Evolutionary conservation across 1,140 invertebrate species (phyloP).

Genomic region (Mactra quadrangularis): DNA sequence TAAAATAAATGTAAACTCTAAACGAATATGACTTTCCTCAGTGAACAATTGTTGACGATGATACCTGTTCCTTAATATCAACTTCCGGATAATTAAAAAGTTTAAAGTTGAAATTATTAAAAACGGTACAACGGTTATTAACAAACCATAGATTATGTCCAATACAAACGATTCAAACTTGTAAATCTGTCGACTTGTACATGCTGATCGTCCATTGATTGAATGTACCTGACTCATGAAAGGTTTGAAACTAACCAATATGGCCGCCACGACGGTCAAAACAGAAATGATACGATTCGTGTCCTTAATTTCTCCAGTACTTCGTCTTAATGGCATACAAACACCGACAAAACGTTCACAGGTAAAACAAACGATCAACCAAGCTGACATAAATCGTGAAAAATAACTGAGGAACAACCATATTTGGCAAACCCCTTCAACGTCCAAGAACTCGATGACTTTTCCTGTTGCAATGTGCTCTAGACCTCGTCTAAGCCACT

Average conservation of each 20-base stretch:
- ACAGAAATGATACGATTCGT: slow-evolving; percentile 63
- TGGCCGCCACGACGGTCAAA: slow-evolving; percentile 52
- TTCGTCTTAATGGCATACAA: slow-evolving; percentile 69
- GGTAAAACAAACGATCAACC: slow-evolving; percentile 80
- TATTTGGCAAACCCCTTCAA: slow-evolving; percentile 75
- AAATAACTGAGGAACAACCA: slow-evolving; percentile 75
- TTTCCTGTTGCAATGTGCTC: not conserved
- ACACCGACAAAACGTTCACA: slow-evolving; percentile 80
- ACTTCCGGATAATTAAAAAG: slow-evolving; percentile 62
- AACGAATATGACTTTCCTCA: slow-evolving; percentile 73
- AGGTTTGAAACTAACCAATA: slow-evolving; percentile 75
- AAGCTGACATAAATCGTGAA: slow-evolving; percentile 78
- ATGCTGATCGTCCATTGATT: slow-evolving; percentile 37
- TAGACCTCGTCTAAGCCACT: slow-evolving; percentile 37
- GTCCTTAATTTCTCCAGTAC: not conserved
- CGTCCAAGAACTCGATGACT: slow-evolving; percentile 64
- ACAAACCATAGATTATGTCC: slow-evolving; percentile 69
- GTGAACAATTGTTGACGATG: slow-evolving; percentile 70
- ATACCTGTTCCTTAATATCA: slow-evolving; percentile 59
- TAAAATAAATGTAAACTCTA: slow-evolving; percentile 77
- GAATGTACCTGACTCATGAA: slow-evolving; percentile 67
- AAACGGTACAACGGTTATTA: slow-evolving; percentile 73
- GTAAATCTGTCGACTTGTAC: slow-evolving; percentile 59
- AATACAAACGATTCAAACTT: slow-evolving; percentile 66
- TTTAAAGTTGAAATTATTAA: slow-evolving; percentile 69